Base-by-base conservation (phyloP, 1,140 invertebrate genomes). In the Drosophila yakuba region DNA sequence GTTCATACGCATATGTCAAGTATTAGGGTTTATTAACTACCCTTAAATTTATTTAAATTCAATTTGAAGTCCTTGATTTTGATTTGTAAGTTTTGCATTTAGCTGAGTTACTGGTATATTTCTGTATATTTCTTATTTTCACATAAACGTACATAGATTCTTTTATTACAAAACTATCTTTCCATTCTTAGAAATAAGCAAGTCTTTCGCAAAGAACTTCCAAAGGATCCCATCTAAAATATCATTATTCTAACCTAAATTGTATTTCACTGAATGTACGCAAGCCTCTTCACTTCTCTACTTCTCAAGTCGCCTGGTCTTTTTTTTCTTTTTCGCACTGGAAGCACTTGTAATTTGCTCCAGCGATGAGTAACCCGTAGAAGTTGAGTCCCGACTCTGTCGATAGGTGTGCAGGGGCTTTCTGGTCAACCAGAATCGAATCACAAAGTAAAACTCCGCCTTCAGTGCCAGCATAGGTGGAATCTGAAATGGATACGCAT, bases 391-490 rank as follows among this genome's bases (percentile, higher is more conserved):
- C 0, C 78, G 58, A 63, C 79, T 91, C n/a, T 68, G 52, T 2
- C 76, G 12, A 92, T 93, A 83, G 79, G 93, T 66, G 78, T 73
- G 84, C 2, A 95, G 93, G 0, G 95, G 94, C 78, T 96, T 96
- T 25, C 94, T 94, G 12, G 93, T 93, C 36, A 93, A 93, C 93
- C 94, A 94, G 69, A 96, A 94, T 63, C 95, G 94, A 35, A 96
- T 67, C 0, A 94, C 93, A 76, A 96, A 96, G 57, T 92, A 93
- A 0, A 95, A 60, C 82, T 96, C 95, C 1, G 94, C 93, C 74
- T 94, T 93, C 20, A 96, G 91, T 4, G 95, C 95, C 79, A 95
- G 93, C 66, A 92, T 92, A 7, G 93, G 93, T 2, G 94, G 94
- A 73, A 96, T 93, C 95, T 96, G 17, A 8, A 59, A 73, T 47